Conservation (phyloP, 2,888 invertebrate genomes). For the Amiota communis region DNA sequence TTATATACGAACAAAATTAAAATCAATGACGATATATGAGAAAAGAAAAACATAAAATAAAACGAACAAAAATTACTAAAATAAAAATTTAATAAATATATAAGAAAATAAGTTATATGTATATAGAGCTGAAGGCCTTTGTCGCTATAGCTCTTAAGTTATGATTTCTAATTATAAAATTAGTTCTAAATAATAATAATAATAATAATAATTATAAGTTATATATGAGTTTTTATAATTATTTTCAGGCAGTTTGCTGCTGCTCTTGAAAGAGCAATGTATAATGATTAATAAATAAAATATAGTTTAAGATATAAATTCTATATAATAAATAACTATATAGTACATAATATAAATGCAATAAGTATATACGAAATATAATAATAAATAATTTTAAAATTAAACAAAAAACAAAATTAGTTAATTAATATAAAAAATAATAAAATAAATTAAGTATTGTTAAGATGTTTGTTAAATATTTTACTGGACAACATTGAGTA, state of each 20-base stretch:
- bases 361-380: slow-evolving; percentile 32
- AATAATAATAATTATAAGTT: too few relatives aligned
- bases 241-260: slow-evolving; percentile 14
- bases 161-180: too few relatives aligned
- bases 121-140: too few relatives aligned
- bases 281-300: slow-evolving; percentile 47
- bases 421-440: slow-evolving; percentile 32
- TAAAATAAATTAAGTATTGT: slow-evolving; percentile 43
- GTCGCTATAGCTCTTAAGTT: too few relatives aligned
- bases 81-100: background rate
- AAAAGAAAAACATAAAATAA: slow-evolving; percentile 9
- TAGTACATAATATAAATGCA: slow-evolving; percentile 28
- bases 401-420: slow-evolving; percentile 38
- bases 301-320: slow-evolving; percentile 27
- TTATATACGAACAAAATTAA: slow-evolving; percentile 15
- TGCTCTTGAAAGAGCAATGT: slow-evolving; percentile 23
- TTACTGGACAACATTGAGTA: slow-evolving; percentile 47
- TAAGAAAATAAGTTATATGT: too few relatives aligned
- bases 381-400: slow-evolving; percentile 40
- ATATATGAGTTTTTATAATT: slow-evolving; percentile 3
- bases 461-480: slow-evolving; percentile 58
- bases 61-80: background rate
- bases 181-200: too few relatives aligned
- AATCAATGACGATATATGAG: background rate
- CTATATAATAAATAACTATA: slow-evolving; percentile 28